These are phyloP conservation scores for Scarus forsteni DNA, from an alignment of 2,797 vertebrate genomes.

Conservation along the genomic window DNA sequence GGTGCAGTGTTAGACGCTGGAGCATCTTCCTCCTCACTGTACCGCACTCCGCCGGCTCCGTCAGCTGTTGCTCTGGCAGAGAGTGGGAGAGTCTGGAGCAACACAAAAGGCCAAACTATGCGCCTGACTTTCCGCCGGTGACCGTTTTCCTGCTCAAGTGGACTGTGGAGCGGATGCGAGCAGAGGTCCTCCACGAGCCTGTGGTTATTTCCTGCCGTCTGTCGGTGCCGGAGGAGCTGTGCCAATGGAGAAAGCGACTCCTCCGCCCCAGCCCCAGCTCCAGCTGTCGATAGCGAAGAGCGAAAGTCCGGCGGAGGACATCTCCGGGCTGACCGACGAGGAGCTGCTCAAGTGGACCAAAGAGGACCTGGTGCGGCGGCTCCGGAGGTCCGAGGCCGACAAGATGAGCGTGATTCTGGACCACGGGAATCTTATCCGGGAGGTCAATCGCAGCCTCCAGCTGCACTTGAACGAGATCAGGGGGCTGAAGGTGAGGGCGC, in stretches of 20 bases:
- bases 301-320: conserved; percentile 90
- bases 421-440: conserved; percentile 97
- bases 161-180: conserved; percentile 75
- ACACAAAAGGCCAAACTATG: conserved; percentile 73
- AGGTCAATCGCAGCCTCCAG: conserved; percentile 98
- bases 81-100: conserved; percentile 59
- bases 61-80: conserved; percentile 84
- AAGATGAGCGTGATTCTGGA: conserved; percentile 99
- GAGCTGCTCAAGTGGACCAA: conserved; percentile 96
- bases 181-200: conserved; percentile 65
- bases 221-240: conserved; percentile 73
- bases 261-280: conserved; percentile 76
- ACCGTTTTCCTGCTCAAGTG: conserved; percentile 56
- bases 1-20: conserved; percentile 68
- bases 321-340: conserved; percentile 93
- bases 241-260: conserved; percentile 85
- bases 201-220: conserved; percentile 74
- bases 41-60: conserved; percentile 67
- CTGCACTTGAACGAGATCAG: conserved; percentile 98
- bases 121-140: conserved; percentile 60
- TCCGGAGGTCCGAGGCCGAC: conserved; percentile 94
- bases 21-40: conserved; percentile 59
- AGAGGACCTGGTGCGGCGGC: conserved; percentile 94
- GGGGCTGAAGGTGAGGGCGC: conserved; percentile 93
- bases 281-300: conserved; percentile 89